These are phyloP conservation scores for Galerucella pusilla DNA, from an alignment of 2,888 invertebrate genomes.

Conservation along the genomic window DNA sequence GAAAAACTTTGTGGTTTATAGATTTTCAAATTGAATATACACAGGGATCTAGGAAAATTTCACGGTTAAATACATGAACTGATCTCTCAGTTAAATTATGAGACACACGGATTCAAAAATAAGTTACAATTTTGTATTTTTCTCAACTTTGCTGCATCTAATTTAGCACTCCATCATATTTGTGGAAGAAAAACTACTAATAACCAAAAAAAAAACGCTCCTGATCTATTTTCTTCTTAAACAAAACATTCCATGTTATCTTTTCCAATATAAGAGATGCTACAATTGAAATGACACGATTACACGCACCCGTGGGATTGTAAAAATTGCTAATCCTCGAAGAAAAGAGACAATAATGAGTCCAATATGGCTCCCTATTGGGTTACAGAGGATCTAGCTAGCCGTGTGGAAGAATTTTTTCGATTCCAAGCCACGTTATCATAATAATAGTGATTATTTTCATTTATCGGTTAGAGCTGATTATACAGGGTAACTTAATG, in stretches of 20 bases:
- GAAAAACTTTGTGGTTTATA: background rate
- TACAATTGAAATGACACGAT: conserved; percentile 52
- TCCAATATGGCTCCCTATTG: conserved; percentile 36
- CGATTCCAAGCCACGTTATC: conserved; percentile 62
- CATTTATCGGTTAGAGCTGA: conserved; percentile 39
- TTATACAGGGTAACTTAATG: conserved; percentile 35
- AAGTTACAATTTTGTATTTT: no score
- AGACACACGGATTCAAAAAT: no score
- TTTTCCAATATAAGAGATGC: conserved; percentile 55
- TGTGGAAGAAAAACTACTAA: no score
- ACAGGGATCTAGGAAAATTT: no score
- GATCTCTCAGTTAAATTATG: no score
- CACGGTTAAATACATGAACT: no score
- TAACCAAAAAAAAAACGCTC: no score
- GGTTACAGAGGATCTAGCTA: conserved; percentile 54
- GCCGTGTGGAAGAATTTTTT: conserved; percentile 62
- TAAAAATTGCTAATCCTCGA: conserved; percentile 54
- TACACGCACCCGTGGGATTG: conserved; percentile 53
- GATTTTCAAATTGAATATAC: no score
- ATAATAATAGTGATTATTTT: conserved; percentile 59
- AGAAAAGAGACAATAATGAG: conserved; percentile 48
- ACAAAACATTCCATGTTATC: conserved; percentile 50
- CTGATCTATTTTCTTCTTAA: background rate
- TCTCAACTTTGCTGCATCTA: no score
- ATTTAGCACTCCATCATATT: no score